phyloP scores from a whole-genome alignment of 92 coral and sea anemone species.

The Bergia sp. region DNA sequence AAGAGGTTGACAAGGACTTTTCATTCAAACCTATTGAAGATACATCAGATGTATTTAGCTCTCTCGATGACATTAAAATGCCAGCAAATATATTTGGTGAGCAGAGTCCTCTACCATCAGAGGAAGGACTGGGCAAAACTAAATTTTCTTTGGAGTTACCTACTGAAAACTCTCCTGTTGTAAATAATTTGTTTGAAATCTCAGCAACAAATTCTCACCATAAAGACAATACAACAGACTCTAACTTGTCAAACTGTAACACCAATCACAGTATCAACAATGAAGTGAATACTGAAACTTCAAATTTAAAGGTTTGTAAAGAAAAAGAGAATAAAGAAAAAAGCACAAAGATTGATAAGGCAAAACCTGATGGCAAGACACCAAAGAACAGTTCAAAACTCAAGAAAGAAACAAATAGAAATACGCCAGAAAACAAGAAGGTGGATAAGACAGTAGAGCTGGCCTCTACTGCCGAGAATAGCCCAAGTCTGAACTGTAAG shows the following conservation, averaged over 20 bases:
- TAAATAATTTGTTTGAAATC: conserved; percentile 29
- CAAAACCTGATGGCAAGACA: conserved; percentile 42
- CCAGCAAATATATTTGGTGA: conserved; percentile 31
- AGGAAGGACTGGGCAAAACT: background rate
- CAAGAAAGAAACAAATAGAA: conserved; percentile 51
- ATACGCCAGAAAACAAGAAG: conserved; percentile 33
- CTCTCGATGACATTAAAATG: conserved; percentile 24
- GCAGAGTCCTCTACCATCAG: conserved; percentile 16
- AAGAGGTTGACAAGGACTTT: background rate
- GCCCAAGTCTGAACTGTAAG: conserved; percentile 33
- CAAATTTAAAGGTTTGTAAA: conserved; percentile 37
- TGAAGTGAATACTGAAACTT: conserved; percentile 19
- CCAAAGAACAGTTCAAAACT: conserved; percentile 46
- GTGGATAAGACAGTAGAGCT: conserved; percentile 44
- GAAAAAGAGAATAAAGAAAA: conserved; percentile 56
- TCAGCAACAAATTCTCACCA: background rate
- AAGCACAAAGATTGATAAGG: conserved; percentile 46
- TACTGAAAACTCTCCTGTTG: conserved; percentile 11
- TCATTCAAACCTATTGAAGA: conserved; percentile 5
- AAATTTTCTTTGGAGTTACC: background rate
- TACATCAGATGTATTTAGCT: conserved; percentile 1
- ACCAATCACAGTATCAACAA: conserved; percentile 18
- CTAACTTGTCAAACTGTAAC: background rate
- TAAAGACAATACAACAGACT: background rate
- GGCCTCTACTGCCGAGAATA: conserved; percentile 47